Percentiles rank a stretch among this genome's conserved stretches.
phyloP scores from a whole-genome alignment of 2,888 invertebrate genomes.

The Machimus atricapillus region DNA sequence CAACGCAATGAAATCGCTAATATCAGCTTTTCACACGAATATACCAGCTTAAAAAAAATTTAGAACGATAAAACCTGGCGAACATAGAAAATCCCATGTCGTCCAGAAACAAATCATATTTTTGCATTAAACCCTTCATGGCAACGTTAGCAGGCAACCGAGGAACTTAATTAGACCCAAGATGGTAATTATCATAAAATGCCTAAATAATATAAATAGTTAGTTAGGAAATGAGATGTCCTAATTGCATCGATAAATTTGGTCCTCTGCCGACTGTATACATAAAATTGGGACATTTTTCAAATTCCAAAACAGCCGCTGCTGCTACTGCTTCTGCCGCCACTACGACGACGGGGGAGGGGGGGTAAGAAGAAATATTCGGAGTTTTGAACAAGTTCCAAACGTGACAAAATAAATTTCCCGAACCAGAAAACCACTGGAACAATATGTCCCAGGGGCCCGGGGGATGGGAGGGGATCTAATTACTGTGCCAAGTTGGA shows the following conservation, averaged over 20 bases:
- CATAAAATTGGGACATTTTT: background rate
- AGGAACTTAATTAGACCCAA: background rate
- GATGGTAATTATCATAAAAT: background rate
- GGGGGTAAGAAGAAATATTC: background rate
- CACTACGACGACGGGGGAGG: background rate
- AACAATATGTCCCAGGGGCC: background rate
- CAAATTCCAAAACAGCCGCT: background rate
- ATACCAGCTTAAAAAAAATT: background rate
- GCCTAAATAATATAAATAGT: background rate
- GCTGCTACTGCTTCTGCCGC: background rate
- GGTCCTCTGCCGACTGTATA: background rate
- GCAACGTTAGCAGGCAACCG: background rate
- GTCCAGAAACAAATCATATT: background rate
- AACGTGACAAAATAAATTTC: conserved; percentile 17
- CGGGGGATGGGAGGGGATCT: background rate
- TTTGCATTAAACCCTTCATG: background rate
- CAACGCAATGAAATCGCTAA: background rate
- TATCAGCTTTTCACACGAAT: background rate
- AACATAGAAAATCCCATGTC: background rate
- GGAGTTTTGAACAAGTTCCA: background rate
- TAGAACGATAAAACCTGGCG: background rate
- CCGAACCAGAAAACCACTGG: background rate
- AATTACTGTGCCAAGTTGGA: background rate
- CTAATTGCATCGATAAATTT: background rate
- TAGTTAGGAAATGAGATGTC: background rate